These are phyloP conservation scores for Pseudeuparius sepicola DNA, from an alignment of 2,888 invertebrate genomes.

Conservation along the genomic window DNA sequence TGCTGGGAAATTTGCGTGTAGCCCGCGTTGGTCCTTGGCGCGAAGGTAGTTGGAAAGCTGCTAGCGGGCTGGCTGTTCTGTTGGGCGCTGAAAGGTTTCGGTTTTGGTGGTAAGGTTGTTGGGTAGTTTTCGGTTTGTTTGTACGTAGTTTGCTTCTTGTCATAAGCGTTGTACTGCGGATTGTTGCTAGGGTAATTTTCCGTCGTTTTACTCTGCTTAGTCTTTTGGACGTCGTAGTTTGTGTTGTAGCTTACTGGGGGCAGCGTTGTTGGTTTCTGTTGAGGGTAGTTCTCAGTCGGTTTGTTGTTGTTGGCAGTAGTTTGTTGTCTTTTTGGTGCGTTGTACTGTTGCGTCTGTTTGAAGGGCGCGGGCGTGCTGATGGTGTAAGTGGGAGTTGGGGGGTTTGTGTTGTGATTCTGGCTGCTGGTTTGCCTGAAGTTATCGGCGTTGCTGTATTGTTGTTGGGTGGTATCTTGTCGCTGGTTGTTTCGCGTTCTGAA, in stretches of 20 bases:
- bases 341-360: conserved; percentile 32
- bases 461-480: neutral
- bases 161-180: conserved; percentile 24
- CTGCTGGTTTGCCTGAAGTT: conserved; percentile 28
- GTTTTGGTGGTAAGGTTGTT: conserved; percentile 34
- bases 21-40: conserved; percentile 33
- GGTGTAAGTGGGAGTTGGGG: conserved; percentile 28
- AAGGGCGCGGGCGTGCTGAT: conserved; percentile 39
- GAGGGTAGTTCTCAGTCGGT: conserved; percentile 31
- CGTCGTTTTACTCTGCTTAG: conserved; percentile 18
- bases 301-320: conserved; percentile 21
- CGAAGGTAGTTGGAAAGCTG: conserved; percentile 33
- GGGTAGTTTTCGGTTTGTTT: conserved; percentile 30
- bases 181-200: conserved; percentile 23
- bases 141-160: conserved; percentile 30
- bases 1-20: conserved; percentile 31
- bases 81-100: conserved; percentile 25
- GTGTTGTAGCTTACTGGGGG: conserved; percentile 21
- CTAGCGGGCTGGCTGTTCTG: conserved; percentile 17
- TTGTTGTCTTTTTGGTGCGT: conserved; percentile 21
- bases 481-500: conserved; percentile 11
- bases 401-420: conserved; percentile 26
- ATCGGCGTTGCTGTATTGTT: conserved; percentile 28
- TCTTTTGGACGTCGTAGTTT: conserved; percentile 25
- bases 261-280: conserved; percentile 24